Conservation (phyloP, 1,140 invertebrate species). For the Dolichoris vasculosae region DNA sequence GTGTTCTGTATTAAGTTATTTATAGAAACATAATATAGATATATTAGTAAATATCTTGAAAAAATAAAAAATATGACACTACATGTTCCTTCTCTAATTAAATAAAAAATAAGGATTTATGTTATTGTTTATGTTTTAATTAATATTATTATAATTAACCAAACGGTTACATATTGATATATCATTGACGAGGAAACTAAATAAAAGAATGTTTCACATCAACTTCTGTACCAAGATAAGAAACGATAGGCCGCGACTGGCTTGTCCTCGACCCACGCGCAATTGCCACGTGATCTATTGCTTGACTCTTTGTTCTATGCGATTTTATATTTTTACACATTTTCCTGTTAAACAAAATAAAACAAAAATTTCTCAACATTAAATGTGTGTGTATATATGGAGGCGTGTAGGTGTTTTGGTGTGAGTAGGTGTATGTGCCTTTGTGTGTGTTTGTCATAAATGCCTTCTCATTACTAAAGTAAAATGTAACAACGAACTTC, state of each 20-base stretch:
- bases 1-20: no score
- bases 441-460: not conserved
- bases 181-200: not conserved
- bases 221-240: constrained; percentile 42
- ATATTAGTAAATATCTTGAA: no score
- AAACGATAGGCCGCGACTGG: constrained; percentile 46
- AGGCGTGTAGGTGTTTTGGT: not conserved
- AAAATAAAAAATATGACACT: not conserved
- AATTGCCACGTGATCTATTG: constrained; percentile 34
- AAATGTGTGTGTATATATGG: not conserved
- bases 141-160: not conserved
- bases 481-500: not conserved
- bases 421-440: no score
- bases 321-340: constrained; percentile 4
- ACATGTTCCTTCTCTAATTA: not conserved
- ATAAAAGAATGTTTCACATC: constrained; percentile 18
- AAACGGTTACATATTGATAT: not conserved
- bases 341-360: not conserved
- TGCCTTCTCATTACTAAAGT: not conserved
- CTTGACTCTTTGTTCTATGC: constrained; percentile 8
- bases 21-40: no score
- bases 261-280: constrained; percentile 42
- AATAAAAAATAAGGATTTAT: not conserved
- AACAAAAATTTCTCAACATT: not conserved
- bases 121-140: not conserved